Percentiles rank a stretch among this genome's conserved stretches.
Conservation (phyloP, 2,888 invertebrate species). For the Spicauda simplicius region DNA sequence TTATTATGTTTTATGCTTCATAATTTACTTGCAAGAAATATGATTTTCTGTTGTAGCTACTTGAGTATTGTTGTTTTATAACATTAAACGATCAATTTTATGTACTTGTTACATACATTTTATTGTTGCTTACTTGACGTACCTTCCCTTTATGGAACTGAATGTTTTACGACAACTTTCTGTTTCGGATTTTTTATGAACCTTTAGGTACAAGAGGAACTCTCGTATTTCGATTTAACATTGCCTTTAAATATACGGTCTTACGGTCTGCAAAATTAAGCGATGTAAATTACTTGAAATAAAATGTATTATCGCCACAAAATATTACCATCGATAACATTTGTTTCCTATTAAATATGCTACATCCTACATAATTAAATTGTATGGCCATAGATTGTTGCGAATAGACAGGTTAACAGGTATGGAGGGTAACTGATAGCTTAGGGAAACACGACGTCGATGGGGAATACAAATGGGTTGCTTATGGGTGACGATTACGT, state of each 20-base stretch:
- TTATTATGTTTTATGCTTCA: neutral
- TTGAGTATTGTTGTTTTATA: too few relatives aligned
- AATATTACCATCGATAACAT: neutral
- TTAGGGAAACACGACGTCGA: constrained; percentile 26
- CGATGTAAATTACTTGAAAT: too few relatives aligned
- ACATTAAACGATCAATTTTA: too few relatives aligned
- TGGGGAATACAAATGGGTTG: constrained; percentile 28
- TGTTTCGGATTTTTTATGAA: too few relatives aligned
- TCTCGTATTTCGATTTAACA: too few relatives aligned
- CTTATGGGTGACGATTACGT: constrained; percentile 28
- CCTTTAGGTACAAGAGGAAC: too few relatives aligned
- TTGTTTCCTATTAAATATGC: neutral
- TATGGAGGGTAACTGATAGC: constrained; percentile 21
- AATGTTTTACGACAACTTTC: neutral
- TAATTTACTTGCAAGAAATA: neutral
- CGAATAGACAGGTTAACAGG: constrained; percentile 16
- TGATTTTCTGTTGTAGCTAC: too few relatives aligned
- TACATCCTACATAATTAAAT: neutral
- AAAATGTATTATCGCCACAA: neutral
- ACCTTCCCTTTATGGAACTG: neutral
- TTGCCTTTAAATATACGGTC: too few relatives aligned
- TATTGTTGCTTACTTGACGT: neutral
- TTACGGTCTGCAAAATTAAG: neutral
- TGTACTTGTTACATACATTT: too few relatives aligned
- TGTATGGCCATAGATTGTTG: constrained; percentile 13